phyloP scores from a whole-genome alignment of 2,113 vertebrate genomes.

The Heteronetta atricapilla region DNA sequence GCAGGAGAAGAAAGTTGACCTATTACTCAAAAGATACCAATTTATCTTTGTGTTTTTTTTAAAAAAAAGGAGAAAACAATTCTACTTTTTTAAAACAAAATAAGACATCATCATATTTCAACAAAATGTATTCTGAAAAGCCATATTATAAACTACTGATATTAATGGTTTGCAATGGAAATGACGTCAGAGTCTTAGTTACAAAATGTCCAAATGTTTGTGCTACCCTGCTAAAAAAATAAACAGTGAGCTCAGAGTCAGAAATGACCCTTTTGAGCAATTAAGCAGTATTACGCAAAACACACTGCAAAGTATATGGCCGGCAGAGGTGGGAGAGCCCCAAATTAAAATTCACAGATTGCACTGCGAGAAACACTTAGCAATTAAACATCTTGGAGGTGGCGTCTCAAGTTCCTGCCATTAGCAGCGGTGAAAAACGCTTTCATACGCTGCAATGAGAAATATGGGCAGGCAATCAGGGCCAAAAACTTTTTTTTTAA shows the following conservation, averaged over 20 bases:
- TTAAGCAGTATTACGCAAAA: not conserved
- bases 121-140: constrained; percentile 9
- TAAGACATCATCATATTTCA: not conserved
- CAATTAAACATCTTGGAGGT: constrained; percentile 9
- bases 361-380: not conserved
- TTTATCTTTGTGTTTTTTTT: not conserved
- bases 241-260: constrained; percentile 26
- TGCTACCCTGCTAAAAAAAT: constrained; percentile 27
- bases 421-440: constrained; percentile 8
- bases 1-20: not conserved
- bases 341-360: constrained; percentile 48
- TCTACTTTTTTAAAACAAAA: not conserved
- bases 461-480: not conserved
- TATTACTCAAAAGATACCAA: not conserved
- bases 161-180: constrained; percentile 40
- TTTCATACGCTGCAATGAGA: not conserved
- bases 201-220: constrained; percentile 46
- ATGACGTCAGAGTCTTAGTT: constrained; percentile 21
- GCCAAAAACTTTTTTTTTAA: not conserved
- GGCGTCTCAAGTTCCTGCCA: constrained; percentile 17
- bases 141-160: not conserved
- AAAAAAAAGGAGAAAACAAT: not conserved
- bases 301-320: not conserved
- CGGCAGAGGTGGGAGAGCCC: constrained; percentile 18
- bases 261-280: constrained; percentile 12